A percentile compares a stretch with the other conserved stretches of the same genome.
phyloP scores from a whole-genome alignment of 2,797 vertebrate species.

The Melanotaenia boesemani region DNA sequence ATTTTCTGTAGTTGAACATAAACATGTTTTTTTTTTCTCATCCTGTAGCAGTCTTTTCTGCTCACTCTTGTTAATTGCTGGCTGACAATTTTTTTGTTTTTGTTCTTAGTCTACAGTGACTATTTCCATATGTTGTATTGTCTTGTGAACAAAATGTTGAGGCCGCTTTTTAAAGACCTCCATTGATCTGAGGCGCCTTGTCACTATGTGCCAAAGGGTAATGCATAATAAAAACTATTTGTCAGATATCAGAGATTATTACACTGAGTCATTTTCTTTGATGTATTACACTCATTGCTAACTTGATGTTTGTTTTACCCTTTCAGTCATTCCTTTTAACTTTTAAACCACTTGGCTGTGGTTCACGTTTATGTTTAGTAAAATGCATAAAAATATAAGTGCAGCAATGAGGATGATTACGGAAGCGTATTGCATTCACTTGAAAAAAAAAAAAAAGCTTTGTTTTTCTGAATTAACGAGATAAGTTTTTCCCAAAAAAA shows the following conservation, averaged over 20 bases:
- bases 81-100: slow-evolving; percentile 17
- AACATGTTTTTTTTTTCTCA: too few relatives aligned
- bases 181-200: slow-evolving; percentile 37
- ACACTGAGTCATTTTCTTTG: slow-evolving; percentile 13
- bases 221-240: slow-evolving; percentile 40
- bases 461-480: too few relatives aligned
- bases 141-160: slow-evolving; percentile 28
- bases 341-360: too few relatives aligned
- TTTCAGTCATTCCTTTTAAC: not conserved
- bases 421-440: too few relatives aligned
- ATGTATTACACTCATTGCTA: not conserved
- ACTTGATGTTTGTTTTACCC: not conserved
- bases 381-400: too few relatives aligned
- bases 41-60: not conserved
- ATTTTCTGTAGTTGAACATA: too few relatives aligned
- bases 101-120: slow-evolving; percentile 20
- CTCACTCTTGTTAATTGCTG: not conserved
- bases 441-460: too few relatives aligned
- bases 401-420: too few relatives aligned
- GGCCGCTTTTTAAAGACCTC: not conserved
- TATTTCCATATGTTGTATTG: slow-evolving; percentile 26
- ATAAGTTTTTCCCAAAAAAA: too few relatives aligned
- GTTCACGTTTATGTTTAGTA: too few relatives aligned
- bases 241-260: slow-evolving; percentile 4
- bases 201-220: slow-evolving; percentile 51